A percentile compares a stretch with the other conserved stretches of the same genome.
Evolutionary conservation across 2,797 vertebrate genomes (phyloP).

Genomic region (Carduelis carduelis): DNA sequence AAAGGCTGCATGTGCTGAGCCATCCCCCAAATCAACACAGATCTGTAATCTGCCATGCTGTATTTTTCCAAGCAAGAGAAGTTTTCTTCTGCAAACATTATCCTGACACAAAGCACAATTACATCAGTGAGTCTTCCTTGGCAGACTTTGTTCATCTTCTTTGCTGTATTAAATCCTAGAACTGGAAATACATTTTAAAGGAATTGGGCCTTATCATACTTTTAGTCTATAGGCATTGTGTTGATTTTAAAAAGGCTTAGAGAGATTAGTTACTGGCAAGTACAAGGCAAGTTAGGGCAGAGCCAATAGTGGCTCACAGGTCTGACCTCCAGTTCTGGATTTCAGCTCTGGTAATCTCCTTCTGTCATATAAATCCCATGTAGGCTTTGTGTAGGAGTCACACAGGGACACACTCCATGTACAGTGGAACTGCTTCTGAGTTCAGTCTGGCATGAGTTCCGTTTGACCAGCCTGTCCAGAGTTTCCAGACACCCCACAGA

Average conservation of each 20-base stretch:
- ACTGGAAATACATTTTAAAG: background rate
- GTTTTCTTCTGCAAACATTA: background rate
- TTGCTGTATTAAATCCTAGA: background rate
- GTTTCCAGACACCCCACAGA: background rate
- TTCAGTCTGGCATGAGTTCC: background rate
- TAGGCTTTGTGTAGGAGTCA: background rate
- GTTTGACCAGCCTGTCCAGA: background rate
- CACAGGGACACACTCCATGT: background rate
- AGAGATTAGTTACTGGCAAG: background rate
- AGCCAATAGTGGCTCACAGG: background rate
- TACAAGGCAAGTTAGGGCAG: background rate
- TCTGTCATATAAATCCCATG: background rate
- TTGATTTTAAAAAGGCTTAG: background rate
- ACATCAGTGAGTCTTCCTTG: background rate
- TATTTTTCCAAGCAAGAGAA: background rate
- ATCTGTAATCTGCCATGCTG: background rate
- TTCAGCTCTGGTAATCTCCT: background rate
- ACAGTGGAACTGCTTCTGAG: background rate
- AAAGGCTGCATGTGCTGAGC: background rate
- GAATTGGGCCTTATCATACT: background rate
- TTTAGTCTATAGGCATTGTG: background rate
- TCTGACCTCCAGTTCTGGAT: background rate
- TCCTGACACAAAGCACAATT: background rate
- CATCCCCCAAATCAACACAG: background rate
- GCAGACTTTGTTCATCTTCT: background rate